These are phyloP conservation scores for Trachurus trachurus DNA, from an alignment of 2,797 vertebrate genomes.

Conservation along the genomic window DNA sequence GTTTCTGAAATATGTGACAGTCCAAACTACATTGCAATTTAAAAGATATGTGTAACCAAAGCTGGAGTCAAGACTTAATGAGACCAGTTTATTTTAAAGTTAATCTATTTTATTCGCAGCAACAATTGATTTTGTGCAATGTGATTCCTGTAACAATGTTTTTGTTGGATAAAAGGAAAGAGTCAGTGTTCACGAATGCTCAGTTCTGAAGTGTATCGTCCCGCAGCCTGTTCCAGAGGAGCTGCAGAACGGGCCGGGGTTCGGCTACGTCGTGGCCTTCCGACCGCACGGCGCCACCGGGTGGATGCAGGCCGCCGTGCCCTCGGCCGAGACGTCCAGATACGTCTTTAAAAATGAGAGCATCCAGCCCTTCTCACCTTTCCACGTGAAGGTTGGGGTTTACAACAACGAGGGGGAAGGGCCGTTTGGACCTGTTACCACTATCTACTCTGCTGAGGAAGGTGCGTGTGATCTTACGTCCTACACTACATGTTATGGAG, in stretches of 20 bases:
- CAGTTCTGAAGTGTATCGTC: neutral
- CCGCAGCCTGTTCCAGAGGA: conserved; percentile 95
- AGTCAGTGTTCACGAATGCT: neutral
- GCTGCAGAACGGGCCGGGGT: conserved; percentile 94
- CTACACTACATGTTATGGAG: neutral
- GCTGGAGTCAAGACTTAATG: neutral
- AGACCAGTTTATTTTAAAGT: no score
- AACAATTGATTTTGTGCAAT: neutral
- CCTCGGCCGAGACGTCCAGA: conserved; percentile 91
- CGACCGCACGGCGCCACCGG: conserved; percentile 90
- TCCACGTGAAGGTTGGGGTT: conserved; percentile 96
- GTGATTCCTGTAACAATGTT: no score
- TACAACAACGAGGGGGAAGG: conserved; percentile 98
- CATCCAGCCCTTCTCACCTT: conserved; percentile 94
- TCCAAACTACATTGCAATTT: neutral
- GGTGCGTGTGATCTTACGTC: conserved; percentile 80
- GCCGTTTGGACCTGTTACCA: conserved; percentile 90
- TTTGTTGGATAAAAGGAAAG: no score
- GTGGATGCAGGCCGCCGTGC: conserved; percentile 98
- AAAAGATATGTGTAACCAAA: neutral
- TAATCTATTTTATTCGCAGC: neutral
- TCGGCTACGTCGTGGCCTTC: conserved; percentile 97
- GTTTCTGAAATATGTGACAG: neutral
- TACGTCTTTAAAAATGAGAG: conserved; percentile 97
- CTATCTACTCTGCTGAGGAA: conserved; percentile 97